Conservation (phyloP, 2,888 invertebrate species). For the Baccha elongata region DNA sequence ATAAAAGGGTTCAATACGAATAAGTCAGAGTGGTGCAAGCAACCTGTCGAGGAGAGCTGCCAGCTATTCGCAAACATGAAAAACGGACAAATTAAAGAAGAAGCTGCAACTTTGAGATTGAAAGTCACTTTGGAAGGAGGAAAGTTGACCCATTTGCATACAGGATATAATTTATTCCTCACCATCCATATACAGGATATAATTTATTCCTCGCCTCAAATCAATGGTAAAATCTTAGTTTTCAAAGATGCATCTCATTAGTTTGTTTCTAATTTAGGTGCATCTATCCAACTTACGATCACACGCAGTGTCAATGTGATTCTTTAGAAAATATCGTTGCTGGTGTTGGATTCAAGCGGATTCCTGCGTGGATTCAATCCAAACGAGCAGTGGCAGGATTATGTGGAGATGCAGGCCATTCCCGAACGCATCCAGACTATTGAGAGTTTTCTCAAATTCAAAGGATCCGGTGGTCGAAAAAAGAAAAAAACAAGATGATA, state of each 20-base stretch:
- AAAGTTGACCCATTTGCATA: slow-evolving; percentile 99
- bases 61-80: slow-evolving; percentile 99
- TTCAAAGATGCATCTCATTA: background rate
- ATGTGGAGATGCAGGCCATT: slow-evolving; percentile 86
- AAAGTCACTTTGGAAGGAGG: slow-evolving; percentile 98
- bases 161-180: slow-evolving; percentile 96
- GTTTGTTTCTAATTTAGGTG: slow-evolving; percentile 83
- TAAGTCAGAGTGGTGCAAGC: slow-evolving; percentile 96
- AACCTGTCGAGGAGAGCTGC: slow-evolving; percentile 94
- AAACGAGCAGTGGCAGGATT: slow-evolving; percentile 88
- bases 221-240: slow-evolving; percentile 86
- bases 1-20: slow-evolving; percentile 98
- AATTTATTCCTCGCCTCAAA: too few species aligned
- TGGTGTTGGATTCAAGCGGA: slow-evolving; percentile 40
- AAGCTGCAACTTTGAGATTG: slow-evolving; percentile 95
- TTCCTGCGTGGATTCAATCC: slow-evolving; percentile 82
- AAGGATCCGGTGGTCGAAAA: slow-evolving; percentile 81
- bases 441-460: slow-evolving; percentile 84
- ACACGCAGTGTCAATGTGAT: slow-evolving; percentile 99
- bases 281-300: slow-evolving; percentile 99
- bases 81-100: slow-evolving; percentile 97
- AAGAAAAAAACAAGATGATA: too few species aligned
- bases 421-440: slow-evolving; percentile 86
- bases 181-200: slow-evolving; percentile 97
- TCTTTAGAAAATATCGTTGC: slow-evolving; percentile 98